Percentiles rank a stretch among this genome's conserved stretches.
These are phyloP conservation scores for Beaufortia kweichowensis DNA, from an alignment of 2,113 vertebrate genomes.

Conservation along the genomic window DNA sequence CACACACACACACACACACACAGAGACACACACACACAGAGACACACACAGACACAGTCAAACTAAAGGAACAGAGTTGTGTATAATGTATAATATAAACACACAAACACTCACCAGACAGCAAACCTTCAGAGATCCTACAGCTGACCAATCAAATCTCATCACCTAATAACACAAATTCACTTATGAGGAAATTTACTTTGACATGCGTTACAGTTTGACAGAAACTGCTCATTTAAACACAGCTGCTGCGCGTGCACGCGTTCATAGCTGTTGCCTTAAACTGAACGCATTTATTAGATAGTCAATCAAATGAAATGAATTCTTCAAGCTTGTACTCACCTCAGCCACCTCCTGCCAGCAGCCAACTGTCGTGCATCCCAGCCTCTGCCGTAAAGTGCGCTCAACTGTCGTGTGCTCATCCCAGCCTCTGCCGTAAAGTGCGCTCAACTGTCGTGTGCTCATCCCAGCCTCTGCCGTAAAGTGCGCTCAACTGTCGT, in stretches of 20 bases:
- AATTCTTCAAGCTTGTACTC: neutral
- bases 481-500: slow-evolving; percentile 2
- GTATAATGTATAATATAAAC: neutral
- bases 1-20: too few relatives aligned
- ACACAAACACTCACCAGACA: slow-evolving; percentile 11
- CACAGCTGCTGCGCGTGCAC: neutral
- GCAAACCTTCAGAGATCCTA: neutral
- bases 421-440: neutral
- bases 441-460: neutral
- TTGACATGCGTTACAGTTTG: too few relatives aligned
- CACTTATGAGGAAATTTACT: too few relatives aligned
- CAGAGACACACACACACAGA: too few relatives aligned
- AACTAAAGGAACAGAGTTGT: too few relatives aligned
- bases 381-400: neutral
- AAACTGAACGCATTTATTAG: too few relatives aligned
- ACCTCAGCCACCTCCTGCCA: neutral
- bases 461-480: neutral
- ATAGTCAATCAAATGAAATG: neutral
- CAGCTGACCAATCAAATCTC: neutral
- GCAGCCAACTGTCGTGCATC: neutral
- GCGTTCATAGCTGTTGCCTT: neutral
- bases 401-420: neutral
- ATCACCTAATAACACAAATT: neutral
- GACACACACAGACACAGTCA: too few relatives aligned
- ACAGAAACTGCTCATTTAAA: too few relatives aligned